Base-by-base conservation (phyloP, 2,113 vertebrate genomes). In the Empidonax alnorum region DNA sequence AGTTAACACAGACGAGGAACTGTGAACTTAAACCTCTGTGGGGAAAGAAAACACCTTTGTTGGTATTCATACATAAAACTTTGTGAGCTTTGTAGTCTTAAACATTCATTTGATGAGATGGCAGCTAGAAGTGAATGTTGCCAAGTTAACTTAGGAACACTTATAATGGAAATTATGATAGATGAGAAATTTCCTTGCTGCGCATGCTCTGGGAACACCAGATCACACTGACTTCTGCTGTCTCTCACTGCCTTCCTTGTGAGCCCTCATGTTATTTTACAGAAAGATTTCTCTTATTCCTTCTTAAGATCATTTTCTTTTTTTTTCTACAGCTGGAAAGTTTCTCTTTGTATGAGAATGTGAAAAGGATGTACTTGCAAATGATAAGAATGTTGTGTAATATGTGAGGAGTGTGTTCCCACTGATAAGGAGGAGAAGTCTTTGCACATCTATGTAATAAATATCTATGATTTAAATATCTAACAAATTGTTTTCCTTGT, bases 71-170 rank as follows among this genome's bases (percentile, higher is more conserved):
- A 33, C 28, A 19, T 24, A 19, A 1, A 6, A 33, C 30, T 94
- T 44, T 78, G 73, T 80, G 76, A 90, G 83, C 53, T 95, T 94
- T 55, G 44, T 65, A 53, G 46, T 76, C 49, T 83, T 42, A 63
- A 87, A 62, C 56, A 13, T 56, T 84, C 33, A 33, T 89, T 91
- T 74, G 89, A 92, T 86, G 82, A 83, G 69, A 81, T 90, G 72
- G 81, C 90, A 94, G 8, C 65, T 68, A 19, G 73, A 89, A 95
- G 69, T 4, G 21, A 80, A 41, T n/a, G 61, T 56, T 86, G 76
- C 75, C 52, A 62, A 69, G 65, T 85, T 92, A 69, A 80, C 71
- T 91, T 55, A 35, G 35, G 41, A 77, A 47, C 67, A 28, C 63
- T 92, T 92, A 17, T 1, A 53, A 56, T 31, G 50, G 46, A 25